A percentile compares a stretch with the other conserved stretches of the same genome.
phyloP scores from a whole-genome alignment of 2,113 vertebrate genomes.

The Gallinago paraguaiae region DNA sequence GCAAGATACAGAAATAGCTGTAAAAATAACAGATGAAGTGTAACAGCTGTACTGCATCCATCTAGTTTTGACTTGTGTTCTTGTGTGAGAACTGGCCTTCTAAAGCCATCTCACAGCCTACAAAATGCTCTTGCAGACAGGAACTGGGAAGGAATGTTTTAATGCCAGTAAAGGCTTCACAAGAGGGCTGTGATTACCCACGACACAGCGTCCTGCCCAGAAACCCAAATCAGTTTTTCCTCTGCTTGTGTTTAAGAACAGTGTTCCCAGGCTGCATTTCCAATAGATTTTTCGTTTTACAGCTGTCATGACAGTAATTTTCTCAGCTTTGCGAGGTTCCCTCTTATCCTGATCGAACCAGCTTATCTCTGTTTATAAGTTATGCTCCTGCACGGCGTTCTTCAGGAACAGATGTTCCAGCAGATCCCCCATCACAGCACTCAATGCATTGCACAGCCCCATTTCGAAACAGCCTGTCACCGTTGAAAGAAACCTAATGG shows the following conservation, averaged over 20 bases:
- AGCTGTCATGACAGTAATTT: slow-evolving; percentile 52
- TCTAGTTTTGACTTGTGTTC: background rate
- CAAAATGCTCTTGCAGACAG: background rate
- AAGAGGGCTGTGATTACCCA: background rate
- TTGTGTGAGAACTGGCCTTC: background rate
- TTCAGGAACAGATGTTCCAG: slow-evolving; percentile 59
- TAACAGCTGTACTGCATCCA: background rate
- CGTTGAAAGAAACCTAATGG: slow-evolving; percentile 26
- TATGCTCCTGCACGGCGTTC: slow-evolving; percentile 5
- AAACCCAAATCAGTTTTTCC: background rate
- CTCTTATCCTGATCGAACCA: background rate
- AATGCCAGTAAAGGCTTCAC: background rate
- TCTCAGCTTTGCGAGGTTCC: slow-evolving; percentile 20
- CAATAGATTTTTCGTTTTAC: slow-evolving; percentile 42
- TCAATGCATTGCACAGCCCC: background rate
- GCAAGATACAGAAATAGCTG: background rate
- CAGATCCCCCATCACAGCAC: background rate
- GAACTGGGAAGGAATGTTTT: background rate
- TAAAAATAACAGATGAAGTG: background rate
- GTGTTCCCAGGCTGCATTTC: background rate
- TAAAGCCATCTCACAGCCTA: background rate
- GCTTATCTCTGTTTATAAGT: slow-evolving; percentile 56
- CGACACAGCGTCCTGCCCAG: rapidly evolving
- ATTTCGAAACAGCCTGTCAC: slow-evolving; percentile 52
- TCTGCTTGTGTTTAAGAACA: slow-evolving; percentile 23